A percentile compares a stretch with the other conserved stretches of the same genome.
Evolutionary conservation across 2,797 vertebrate species (phyloP).

Genomic region (Psittacula derbiana): DNA sequence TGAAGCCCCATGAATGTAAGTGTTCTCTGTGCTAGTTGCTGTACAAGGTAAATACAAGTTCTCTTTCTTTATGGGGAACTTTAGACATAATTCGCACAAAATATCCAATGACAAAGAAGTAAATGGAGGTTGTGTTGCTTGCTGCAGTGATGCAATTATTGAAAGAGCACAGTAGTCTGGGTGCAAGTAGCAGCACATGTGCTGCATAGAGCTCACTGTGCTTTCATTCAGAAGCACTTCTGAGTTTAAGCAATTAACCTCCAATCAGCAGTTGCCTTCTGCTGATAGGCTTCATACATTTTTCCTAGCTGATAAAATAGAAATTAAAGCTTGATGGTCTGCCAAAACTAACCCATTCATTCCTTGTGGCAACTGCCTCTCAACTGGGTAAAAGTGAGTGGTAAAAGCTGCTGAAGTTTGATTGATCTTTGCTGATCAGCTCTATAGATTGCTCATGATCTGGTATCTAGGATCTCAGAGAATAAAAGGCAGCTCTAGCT

Average conservation of each 20-base stretch:
- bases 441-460: neutral
- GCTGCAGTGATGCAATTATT: neutral
- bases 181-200: fast-evolving
- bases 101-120: neutral
- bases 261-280: neutral
- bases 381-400: neutral
- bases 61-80: neutral
- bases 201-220: neutral
- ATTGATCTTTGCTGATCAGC: neutral
- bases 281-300: neutral
- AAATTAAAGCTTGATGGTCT: neutral
- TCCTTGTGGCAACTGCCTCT: neutral
- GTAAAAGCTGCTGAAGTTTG: neutral
- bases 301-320: neutral
- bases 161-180: neutral
- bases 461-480: neutral
- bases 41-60: too few relatives aligned
- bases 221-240: neutral
- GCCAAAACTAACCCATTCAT: neutral
- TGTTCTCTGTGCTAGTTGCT: neutral
- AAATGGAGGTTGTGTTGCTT: neutral
- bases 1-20: neutral
- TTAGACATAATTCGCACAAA: neutral
- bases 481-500: neutral
- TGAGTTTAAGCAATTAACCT: neutral